These are phyloP conservation scores for Setophaga coronata DNA, from an alignment of 2,113 vertebrate species.

Conservation along the genomic window DNA sequence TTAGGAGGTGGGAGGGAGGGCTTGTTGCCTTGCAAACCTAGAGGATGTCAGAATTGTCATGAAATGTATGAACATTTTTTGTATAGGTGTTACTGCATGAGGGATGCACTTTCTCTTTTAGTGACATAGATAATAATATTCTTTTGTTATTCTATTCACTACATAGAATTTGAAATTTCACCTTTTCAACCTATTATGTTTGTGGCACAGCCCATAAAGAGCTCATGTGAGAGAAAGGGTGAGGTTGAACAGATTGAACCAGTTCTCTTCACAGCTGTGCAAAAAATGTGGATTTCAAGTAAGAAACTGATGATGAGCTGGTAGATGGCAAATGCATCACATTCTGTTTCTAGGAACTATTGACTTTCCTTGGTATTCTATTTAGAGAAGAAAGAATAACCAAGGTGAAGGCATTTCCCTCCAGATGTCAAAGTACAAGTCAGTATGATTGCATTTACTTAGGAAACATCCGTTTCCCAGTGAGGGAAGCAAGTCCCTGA, in stretches of 20 bases:
- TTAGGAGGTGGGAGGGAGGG: conserved; percentile 68
- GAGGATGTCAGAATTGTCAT: conserved; percentile 48
- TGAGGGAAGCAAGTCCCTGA: neutral
- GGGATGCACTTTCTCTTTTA: conserved; percentile 24
- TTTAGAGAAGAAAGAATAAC: neutral
- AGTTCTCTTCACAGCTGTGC: neutral
- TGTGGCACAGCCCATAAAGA: neutral
- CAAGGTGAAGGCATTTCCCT: neutral
- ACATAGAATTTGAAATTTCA: conserved; percentile 3
- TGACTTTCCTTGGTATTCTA: neutral
- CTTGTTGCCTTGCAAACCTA: conserved; percentile 49
- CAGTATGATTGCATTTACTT: neutral
- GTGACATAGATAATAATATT: conserved; percentile 35
- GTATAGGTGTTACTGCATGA: neutral
- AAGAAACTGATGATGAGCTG: neutral
- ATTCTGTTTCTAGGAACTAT: neutral
- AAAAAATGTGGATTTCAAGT: neutral
- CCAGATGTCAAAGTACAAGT: neutral
- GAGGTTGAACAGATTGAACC: neutral
- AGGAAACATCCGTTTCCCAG: neutral
- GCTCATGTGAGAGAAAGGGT: neutral
- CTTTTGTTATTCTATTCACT: conserved; percentile 14
- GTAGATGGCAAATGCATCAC: neutral
- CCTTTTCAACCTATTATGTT: conserved; percentile 8
- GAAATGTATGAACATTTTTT: neutral